Evolutionary conservation across 2,113 vertebrate species (phyloP).

Genomic region (Laterallus jamaicensis): DNA sequence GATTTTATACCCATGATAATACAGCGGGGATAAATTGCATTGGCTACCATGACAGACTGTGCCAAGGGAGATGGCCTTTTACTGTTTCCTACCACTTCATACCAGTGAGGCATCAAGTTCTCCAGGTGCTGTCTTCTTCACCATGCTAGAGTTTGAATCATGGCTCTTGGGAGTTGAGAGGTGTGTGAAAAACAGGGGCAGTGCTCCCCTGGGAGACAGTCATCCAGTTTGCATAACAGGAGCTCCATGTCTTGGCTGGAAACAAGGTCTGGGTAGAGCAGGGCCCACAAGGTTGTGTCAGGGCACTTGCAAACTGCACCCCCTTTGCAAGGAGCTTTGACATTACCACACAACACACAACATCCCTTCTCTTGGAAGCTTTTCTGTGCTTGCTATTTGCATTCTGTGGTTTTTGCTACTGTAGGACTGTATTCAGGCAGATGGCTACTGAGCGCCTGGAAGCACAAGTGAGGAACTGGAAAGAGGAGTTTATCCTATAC

Average conservation of each 20-base stretch:
- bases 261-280: background rate
- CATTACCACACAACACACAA: background rate
- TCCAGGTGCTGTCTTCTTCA: background rate
- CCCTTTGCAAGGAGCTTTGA: background rate
- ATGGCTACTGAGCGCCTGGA: background rate
- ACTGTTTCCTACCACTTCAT: background rate
- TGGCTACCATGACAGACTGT: background rate
- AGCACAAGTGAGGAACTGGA: background rate
- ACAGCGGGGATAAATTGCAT: background rate
- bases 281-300: background rate
- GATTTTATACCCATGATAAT: background rate
- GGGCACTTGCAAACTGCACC: background rate
- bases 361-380: background rate
- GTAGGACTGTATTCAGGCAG: background rate
- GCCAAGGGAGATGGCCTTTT: background rate
- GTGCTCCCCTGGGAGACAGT: background rate
- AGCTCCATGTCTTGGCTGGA: background rate
- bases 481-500: background rate
- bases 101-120: background rate
- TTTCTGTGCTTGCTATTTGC: background rate
- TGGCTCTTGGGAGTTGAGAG: background rate
- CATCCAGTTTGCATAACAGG: background rate
- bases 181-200: background rate
- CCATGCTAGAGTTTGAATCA: background rate
- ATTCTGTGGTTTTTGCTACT: background rate